Evolutionary conservation across 2,797 vertebrate genomes (phyloP), one percentile per base, ranked within the genome.

Genomic region (Pseudochirops corinnae): DNA sequence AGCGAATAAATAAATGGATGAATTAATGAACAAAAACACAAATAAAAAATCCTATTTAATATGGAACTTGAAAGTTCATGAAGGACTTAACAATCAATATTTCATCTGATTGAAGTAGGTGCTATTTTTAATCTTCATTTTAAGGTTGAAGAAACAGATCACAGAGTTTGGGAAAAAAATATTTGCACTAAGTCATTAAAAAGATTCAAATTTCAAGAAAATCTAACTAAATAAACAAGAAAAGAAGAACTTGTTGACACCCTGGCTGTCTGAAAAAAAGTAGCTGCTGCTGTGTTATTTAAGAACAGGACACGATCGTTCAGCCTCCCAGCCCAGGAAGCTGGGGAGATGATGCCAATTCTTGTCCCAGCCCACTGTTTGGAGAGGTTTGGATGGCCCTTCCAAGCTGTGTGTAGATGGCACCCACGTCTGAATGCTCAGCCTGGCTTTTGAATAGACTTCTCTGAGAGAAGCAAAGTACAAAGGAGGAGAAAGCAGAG

Each of bases 401-500:
- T 82, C 74, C 39, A 24, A 82, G 21, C 39, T 46, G 39, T 26
- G 10, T 24, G 39, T 82, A 82, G 39, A 82, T 7, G 9, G 74
- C 74, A 46, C 24, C 74, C 39, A 46, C 39, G 3, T 82, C 74
- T 82, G 18, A 82, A 82, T 82, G 29, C 90, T 55, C 90, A 52
- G 90, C 50, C 28, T 55, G 90, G 90, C 29, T 91, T 91, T 91
- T 52, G 90, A 91, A 53, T 91, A 31, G 50, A 52, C 28, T 91
- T 91, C 52, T 91, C 90, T 55, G 50, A 55, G 5, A 39, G 16
- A 55, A 55, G 90, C 28, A 53, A 55, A 91, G 53, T 55, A 91
- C 29, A 82, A 1, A 21, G 31, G 29, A 5, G 46, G 39, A 52
- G 5, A 33, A 50, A 46, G 46, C 1, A 0, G 5, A 31, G 4